Percentiles rank a stretch among this genome's conserved stretches.
Evolutionary conservation across 2,113 vertebrate genomes (phyloP).

Genomic region (Elephas maximus): DNA sequence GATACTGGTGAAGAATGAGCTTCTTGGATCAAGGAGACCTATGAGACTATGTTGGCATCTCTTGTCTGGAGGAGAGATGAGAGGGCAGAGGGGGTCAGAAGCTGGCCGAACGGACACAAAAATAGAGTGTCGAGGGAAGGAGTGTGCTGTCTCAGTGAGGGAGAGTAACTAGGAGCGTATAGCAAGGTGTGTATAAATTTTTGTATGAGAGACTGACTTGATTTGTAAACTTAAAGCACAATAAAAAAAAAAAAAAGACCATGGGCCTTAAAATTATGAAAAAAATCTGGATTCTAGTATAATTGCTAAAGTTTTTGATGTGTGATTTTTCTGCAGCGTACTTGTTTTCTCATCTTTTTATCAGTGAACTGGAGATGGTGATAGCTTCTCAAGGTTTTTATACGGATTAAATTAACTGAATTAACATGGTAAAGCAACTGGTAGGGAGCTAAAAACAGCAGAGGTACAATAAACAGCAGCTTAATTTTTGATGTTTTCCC

Average conservation of each 20-base stretch:
- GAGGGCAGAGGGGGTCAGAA: no score
- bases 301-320: neutral
- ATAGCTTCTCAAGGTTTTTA: neutral
- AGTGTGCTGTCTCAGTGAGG: no score
- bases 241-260: neutral
- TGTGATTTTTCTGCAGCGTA: slow-evolving; percentile 21
- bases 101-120: no score
- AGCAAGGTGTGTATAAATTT: no score
- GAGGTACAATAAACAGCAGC: neutral
- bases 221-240: neutral
- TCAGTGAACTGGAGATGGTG: neutral
- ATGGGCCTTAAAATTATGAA: neutral
- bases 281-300: neutral
- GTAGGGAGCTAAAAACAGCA: neutral
- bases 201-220: no score
- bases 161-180: no score
- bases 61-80: no score
- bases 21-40: no score
- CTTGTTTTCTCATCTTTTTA: neutral
- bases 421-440: neutral
- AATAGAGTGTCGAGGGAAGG: no score
- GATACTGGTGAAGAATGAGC: no score
- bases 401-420: neutral
- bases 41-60: no score
- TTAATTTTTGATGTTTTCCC: neutral